Evolutionary conservation across 2,888 invertebrate genomes (phyloP), one percentile per base, ranked within the genome.

Genomic region (Drosophila affinis): DNA sequence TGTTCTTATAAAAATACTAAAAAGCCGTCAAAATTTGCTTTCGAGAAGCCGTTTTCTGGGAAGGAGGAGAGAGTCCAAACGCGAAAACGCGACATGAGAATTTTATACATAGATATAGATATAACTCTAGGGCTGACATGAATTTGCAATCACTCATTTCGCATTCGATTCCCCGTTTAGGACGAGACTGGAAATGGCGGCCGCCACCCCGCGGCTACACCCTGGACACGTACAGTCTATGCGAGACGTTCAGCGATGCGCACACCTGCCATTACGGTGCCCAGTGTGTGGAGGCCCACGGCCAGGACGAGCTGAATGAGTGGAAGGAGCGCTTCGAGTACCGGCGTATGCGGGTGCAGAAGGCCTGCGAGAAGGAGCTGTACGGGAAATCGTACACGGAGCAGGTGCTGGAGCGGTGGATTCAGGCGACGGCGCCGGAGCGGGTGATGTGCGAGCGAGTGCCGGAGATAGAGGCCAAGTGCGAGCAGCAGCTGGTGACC

Each of bases 221-320:
- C 9, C 93, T 94, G 24, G 95, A 95, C 76, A 94, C 94, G 7
- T 96, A 95, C 87, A 92, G 93, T 10, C 89, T 95, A 32, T 95
- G 95, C 91, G 94, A 94, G 79, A 93, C 93, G 83, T 95, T 93
- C 91, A 90, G 89, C 46, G 93, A 93, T 75, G 92, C 92, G 45
- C 93, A 93, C 51, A 92, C 92, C 48, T 96, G 96, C 88, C 93
- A 95, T 54, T 94, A 95, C 83, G 96, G 95, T 18, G 93, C 94
- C 54, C 95, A 95, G 85, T 96, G 96, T 90, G 94, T 95, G 10
- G 95, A 95, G 89, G 96, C 96, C 1, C 96, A 96, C 88, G 95
- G 95, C 2, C 91, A 93, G 24, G 95, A 94, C 54, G 96, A 96
- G 90, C 91, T 96, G 9, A 93, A 93, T 27, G 96, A 96, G 90